Evolutionary conservation across 2,113 vertebrate genomes (phyloP), one percentile per base, ranked within the genome.

Genomic region (Odocoileus virginianus): DNA sequence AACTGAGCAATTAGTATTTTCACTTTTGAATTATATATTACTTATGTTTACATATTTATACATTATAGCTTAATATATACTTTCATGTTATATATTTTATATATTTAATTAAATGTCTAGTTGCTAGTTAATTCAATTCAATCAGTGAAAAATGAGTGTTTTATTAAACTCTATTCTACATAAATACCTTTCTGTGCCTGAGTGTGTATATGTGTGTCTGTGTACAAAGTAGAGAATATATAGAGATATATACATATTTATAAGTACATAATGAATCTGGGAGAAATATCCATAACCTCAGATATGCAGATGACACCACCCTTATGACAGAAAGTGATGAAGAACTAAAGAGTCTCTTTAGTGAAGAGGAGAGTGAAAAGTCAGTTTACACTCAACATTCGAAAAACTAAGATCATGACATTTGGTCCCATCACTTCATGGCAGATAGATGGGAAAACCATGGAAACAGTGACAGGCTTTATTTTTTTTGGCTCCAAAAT

Each of bases 51-150:
- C 16, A 60, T 60, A 27, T n/a, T 60, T 79, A 60, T 33, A n/a
- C 40, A 50, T 55, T 54, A 54, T 33, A 27, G 25, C 30, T 43
- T 52, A 81, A 64, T 50, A 61, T 23, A 30, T 55, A 57, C 17
- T 30, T 43, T 30, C 11, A 94, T 27, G 21, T n/a, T 54, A 64
- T n/a, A n/a, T 54, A 79, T 52, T 55, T 33, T 94, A 14, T 45
- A 81, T 55, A 74, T 60, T 84, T 79, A 81, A 47, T 82, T 50
- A 93, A 82, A 64, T 52, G 0, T 82, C 13, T 92, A 43, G 14
- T 89, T 92, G 43, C 36, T 60, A 43, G 36, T 89, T 27, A 83
- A 23, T 78, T 91, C 47, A 64, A 88, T 88, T 47, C 25, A 85
- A 33, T 61, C 40, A 67, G 8, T 60, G 7, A 58, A 87, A 91